Conservation (phyloP, 2,888 invertebrate species). For the Zootermopsis nevadensis region DNA sequence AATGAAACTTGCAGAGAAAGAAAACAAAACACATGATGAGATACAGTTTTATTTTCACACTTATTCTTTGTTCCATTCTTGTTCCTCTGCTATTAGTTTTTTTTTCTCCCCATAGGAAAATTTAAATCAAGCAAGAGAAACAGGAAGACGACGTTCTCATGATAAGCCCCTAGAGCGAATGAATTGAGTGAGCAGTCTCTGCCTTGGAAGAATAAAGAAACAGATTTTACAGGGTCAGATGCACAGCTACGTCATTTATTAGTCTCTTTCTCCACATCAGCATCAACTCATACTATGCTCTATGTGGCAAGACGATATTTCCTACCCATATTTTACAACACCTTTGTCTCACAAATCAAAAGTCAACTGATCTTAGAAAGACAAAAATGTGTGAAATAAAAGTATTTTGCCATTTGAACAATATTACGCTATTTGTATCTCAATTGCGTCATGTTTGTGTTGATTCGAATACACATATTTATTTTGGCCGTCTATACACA, state of each 20-base stretch:
- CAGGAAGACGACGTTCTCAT: background rate
- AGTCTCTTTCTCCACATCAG: background rate
- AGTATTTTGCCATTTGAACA: too few species aligned
- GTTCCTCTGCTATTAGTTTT: background rate
- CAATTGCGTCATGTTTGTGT: too few species aligned
- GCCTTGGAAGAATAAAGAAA: conserved; percentile 5
- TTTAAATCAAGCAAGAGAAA: conserved; percentile 40
- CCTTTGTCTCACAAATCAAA: background rate
- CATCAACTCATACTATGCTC: background rate
- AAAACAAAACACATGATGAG: conserved; percentile 9
- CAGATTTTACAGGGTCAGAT: background rate
- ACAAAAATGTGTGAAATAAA: too few species aligned
- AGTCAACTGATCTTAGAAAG: background rate
- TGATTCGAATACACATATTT: too few species aligned
- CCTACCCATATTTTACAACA: background rate
- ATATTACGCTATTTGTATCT: too few species aligned
- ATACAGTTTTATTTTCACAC: conserved; percentile 43
- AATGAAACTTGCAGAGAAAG: background rate
- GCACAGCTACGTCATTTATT: background rate
- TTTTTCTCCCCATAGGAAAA: conserved; percentile 42
- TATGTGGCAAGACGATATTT: background rate
- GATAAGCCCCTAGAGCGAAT: conserved; percentile 39
- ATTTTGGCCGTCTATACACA: too few species aligned
- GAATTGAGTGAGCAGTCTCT: conserved; percentile 10
- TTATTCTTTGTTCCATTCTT: conserved; percentile 26